Conservation (phyloP, 2,797 vertebrate species). For the Eulemur rubriventer region DNA sequence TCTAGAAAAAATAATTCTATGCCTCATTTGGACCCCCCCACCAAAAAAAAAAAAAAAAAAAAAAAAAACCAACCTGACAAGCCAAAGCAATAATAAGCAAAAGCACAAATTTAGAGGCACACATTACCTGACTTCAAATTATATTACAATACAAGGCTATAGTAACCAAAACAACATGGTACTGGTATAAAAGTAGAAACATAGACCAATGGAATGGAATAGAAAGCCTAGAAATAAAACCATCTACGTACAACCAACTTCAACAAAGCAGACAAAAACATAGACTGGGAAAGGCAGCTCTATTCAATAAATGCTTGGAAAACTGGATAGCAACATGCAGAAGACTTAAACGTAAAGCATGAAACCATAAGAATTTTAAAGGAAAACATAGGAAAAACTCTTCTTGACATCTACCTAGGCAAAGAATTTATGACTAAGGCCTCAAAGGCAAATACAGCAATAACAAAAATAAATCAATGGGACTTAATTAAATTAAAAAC, state of each 20-base stretch:
- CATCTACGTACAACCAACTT: background rate
- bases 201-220: background rate
- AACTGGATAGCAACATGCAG: background rate
- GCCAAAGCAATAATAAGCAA: background rate
- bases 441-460: background rate
- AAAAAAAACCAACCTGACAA: background rate
- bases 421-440: background rate
- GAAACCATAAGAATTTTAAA: background rate
- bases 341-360: background rate
- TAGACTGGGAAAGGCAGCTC: background rate
- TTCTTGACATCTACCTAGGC: background rate
- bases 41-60: background rate
- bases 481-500: background rate
- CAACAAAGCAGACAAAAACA: background rate
- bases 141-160: background rate
- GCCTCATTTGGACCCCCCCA: background rate
- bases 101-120: background rate
- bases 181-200: background rate
- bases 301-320: background rate
- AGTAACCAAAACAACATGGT: background rate
- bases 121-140: background rate
- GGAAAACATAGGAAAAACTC: background rate
- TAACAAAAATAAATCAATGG: background rate
- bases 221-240: background rate
- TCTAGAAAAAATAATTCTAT: background rate